A percentile compares a stretch with the other conserved stretches of the same genome.
Conservation (phyloP, 2,797 vertebrate species). For the Muscicapa comitata region DNA sequence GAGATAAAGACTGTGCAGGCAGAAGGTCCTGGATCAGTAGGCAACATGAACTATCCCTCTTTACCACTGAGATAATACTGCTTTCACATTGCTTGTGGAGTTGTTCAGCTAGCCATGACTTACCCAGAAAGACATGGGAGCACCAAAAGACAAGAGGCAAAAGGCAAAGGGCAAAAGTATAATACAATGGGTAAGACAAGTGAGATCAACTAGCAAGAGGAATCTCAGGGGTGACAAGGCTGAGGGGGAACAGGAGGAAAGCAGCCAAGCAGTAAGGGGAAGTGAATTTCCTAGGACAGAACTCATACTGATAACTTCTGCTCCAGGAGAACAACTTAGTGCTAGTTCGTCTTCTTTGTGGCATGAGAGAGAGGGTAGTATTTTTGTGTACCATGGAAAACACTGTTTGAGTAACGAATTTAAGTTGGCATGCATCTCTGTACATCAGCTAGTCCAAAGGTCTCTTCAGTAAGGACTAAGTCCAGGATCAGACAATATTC, state of each 20-base stretch:
- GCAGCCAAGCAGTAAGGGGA: neutral
- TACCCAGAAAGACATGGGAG: neutral
- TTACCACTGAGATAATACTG: rapidly evolving
- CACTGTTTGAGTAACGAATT: neutral
- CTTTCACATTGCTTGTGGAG: neutral
- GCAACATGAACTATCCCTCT: rapidly evolving
- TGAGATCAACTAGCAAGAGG: neutral
- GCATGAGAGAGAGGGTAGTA: neutral
- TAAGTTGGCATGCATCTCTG: neutral
- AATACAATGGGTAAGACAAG: neutral
- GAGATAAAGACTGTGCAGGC: neutral
- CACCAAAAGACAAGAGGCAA: neutral
- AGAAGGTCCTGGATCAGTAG: neutral
- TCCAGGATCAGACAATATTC: neutral
- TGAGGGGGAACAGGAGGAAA: neutral
- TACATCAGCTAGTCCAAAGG: neutral
- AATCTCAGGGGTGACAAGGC: rapidly evolving
- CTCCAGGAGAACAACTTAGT: neutral
- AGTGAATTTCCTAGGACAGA: neutral
- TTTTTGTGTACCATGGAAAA: neutral
- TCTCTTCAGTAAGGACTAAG: neutral
- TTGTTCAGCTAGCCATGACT: neutral
- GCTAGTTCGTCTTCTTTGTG: neutral
- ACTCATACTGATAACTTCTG: neutral
- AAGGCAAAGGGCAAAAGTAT: neutral